A percentile compares a stretch with the other conserved stretches of the same genome.
Evolutionary conservation across 53 echinoderm and acorn worm species (phyloP).

Genomic region (Holothuria leucospilota): DNA sequence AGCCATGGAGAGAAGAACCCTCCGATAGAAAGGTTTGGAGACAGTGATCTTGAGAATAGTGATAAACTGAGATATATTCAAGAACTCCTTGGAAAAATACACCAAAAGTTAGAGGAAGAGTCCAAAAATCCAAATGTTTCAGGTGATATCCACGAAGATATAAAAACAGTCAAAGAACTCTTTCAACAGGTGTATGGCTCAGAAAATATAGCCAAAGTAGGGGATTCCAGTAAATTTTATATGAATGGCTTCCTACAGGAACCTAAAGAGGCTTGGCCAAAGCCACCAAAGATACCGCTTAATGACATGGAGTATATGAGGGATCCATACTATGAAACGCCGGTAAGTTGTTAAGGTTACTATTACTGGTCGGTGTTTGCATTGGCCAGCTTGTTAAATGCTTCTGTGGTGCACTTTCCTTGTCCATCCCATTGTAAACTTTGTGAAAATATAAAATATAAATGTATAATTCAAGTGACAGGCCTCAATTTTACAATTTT

Average conservation of each 20-base stretch:
- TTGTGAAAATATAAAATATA: no score
- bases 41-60: no score
- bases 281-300: conserved; percentile 32
- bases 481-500: no score
- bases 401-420: no score
- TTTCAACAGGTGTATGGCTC: conserved; percentile 30
- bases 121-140: conserved; percentile 1
- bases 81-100: conserved; percentile 7
- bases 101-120: conserved; percentile 8
- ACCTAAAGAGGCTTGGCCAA: conserved; percentile 27
- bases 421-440: no score
- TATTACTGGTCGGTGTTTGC: no score
- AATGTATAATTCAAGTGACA: no score
- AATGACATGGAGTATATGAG: conserved; percentile 49
- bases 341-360: conserved; percentile 28
- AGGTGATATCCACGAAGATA: conserved; percentile 3
- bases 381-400: no score
- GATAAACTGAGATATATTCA: conserved; percentile 32
- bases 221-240: conserved; percentile 18
- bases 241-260: conserved; percentile 43
- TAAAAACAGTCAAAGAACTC: conserved; percentile 31
- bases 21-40: neutral
- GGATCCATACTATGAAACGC: conserved; percentile 16
- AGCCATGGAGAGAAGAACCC: neutral
- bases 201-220: conserved; percentile 8